Evolutionary conservation across 1,140 invertebrate species (phyloP), one percentile per base, ranked within the genome.

Genomic region (Sipha flava): DNA sequence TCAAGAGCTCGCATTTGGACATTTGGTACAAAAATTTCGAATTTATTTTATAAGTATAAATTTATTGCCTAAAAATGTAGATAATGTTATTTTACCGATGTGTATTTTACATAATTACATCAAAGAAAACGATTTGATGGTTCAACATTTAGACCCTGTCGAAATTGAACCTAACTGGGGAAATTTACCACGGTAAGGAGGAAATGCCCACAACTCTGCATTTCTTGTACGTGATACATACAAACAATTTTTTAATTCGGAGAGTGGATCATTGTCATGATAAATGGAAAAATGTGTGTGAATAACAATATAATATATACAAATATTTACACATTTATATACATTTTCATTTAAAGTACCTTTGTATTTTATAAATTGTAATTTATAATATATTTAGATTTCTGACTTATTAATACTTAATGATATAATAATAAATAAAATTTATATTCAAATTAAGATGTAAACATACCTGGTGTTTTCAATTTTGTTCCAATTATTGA

Each of bases 1-100:
- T 84, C 83, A 16, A 81, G 85, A 57, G 85, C 84, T 43, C 79
- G 83, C 84, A n/a, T 87, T 87, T 82, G 85, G 85, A 5, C 85
- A 86, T 79, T 57, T 82, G 47, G 59, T 72, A 23, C 47, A 62
- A 79, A 70, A 81, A 68, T 82, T 82, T 80, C 12, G 66, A 59
- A 82, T 82, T 37, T 81, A 62, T 57, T 34, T 54, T 26, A 81
- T 29, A 31, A 57, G 43, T 14, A 81, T 82, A 49, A 59, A 82
- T 81, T 62, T 80, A 62, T 66, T 34, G 2, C 81, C 81, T 52
- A 16, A 80, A 2, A 81, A 79, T 2, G 54, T 81, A 49, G 81
- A 80, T 12, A 81, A 59, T 2, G 62, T 81, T 1, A 79, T 82
- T 3, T 49, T 81, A 45, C 68, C 77, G 26, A 59, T 26, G 1